Base-by-base conservation (phyloP, 2,888 invertebrate genomes). In the Heliconius erato region DNA sequence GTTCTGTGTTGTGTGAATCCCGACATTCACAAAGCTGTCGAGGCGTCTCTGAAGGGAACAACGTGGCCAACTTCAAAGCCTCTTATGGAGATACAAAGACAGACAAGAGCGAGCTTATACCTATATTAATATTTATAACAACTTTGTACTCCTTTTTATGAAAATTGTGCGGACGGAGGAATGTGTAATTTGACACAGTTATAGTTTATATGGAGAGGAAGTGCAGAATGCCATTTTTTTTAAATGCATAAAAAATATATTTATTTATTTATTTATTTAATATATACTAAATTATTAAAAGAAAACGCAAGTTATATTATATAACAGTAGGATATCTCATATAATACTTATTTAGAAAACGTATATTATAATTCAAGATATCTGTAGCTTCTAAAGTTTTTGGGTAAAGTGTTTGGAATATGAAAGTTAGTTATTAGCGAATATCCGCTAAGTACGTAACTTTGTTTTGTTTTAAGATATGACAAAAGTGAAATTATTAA, bases 51-150 rank as follows among this genome's bases (percentile, higher is more conserved):
- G 65, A 74, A 67, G 67, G 63, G 35, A 80, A 59, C 69, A 59
- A 78, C 78, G 14, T 40, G 78, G 68, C n/a, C 67, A 68, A 80
- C 74, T 59, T 76, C 69, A 68, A 77, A 81, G 80, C 80, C 80
- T 69, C 76, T 76, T 69, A 77, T 40, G 26, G 54, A n/a, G 59
- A 80, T 68, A 81, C 63, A 81, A 40, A 76, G 63, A 80, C 68
- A 74, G 67, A 68, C 68, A 44, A 32, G 32, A 26, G 68, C 40
- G 32, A 40, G 76, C 26, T 63, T 40, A 40, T n/a, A n/a, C 28
- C 7, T n/a, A 59, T 44, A 59, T 35, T 68, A 9, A 19, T 44
- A 69, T 59, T 54, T 32, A 26, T 19, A 6, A 49, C 7, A 19
- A 54, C 19, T 54, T 54, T 54, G 54, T 54, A 3, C 54, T 54